Evolutionary conservation across 2,113 vertebrate genomes (phyloP), one percentile per base, ranked within the genome.

Genomic region (Xerus inauris): DNA sequence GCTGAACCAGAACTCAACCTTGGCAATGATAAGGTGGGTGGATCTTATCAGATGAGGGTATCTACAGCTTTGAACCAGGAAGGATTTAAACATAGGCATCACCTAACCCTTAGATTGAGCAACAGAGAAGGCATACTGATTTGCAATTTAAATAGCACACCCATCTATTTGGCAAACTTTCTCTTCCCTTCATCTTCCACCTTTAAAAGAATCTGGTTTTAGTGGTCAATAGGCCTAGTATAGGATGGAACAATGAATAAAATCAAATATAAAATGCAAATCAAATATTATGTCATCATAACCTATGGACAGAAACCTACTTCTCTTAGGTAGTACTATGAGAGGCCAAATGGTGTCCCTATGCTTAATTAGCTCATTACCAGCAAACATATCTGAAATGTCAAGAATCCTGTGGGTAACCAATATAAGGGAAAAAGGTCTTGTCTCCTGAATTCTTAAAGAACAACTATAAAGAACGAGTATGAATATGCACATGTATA

Each of bases 81-180:
- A 95, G 51, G 85, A 96, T 94, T 96, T 79, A 73, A 90, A 95
- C 24, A 59, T 32, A 96, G 84, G 24, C n/a, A 79, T 88, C 67
- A 54, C 64, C 54, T 97, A 77, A 86, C n/a, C 45, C 62, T 92
- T 69, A 76, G 73, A 38, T 38, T 95, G 85, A 95, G 95, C 94
- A 97, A 96, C 87, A 97, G 75, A 90, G 69, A 93, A 83, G 80
- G 22, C 1, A 13, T 38, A 51, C 75, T 87, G 24, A 93, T 89
- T 92, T 91, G 69, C 96, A 87, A 87, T 89, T 90, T 94, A 83
- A 92, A 86, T 30, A 28, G 5, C 91, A 94, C 69, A 81, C 91
- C 86, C 69, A 93, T 75, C 62, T 51, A 91, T 69, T 38, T 94
- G 88, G 77, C 40, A 94, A 84, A 94, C 67, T 89, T 73, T 62